Evolutionary conservation across 2,113 vertebrate species (phyloP).

Genomic region (Pyxicephalus adspersus): DNA sequence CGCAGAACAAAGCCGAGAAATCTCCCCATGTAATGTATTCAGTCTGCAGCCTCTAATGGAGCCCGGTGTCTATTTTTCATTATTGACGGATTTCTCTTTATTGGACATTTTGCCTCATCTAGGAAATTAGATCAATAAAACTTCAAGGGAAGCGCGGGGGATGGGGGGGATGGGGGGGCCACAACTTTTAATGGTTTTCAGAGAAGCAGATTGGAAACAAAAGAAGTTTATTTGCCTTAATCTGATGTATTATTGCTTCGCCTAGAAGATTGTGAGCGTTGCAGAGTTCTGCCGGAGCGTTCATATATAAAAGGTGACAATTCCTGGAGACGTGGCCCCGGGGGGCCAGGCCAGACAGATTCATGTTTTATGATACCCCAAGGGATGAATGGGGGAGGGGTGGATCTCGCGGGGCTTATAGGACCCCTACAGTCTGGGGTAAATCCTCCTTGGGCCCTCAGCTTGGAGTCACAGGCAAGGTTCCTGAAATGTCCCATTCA

Average conservation of each 20-base stretch:
- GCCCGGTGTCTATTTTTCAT: constrained; percentile 59
- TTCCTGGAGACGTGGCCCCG: background rate
- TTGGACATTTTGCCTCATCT: constrained; percentile 60
- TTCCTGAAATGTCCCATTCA: too few species aligned
- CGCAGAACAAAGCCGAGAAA: constrained; percentile 5
- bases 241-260: constrained; percentile 32
- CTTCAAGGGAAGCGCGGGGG: constrained; percentile 30
- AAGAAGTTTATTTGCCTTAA: constrained; percentile 38
- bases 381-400: too few species aligned
- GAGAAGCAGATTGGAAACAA: constrained; percentile 7
- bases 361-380: too few species aligned
- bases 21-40: constrained; percentile 42
- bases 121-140: constrained; percentile 58
- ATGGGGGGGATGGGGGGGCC: background rate
- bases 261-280: background rate
- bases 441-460: too few species aligned
- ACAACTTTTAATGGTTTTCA: constrained; percentile 46
- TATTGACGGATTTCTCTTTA: constrained; percentile 60
- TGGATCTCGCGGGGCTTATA: too few species aligned
- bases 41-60: constrained; percentile 55
- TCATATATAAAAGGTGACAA: background rate
- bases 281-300: background rate
- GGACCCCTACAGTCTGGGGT: too few species aligned
- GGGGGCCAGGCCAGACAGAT: too few species aligned
- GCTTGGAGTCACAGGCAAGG: too few species aligned